A percentile compares a stretch with the other conserved stretches of the same genome.
These are phyloP conservation scores for Brachionus rubens DNA, from an alignment of 1,140 invertebrate genomes.

Conservation along the genomic window DNA sequence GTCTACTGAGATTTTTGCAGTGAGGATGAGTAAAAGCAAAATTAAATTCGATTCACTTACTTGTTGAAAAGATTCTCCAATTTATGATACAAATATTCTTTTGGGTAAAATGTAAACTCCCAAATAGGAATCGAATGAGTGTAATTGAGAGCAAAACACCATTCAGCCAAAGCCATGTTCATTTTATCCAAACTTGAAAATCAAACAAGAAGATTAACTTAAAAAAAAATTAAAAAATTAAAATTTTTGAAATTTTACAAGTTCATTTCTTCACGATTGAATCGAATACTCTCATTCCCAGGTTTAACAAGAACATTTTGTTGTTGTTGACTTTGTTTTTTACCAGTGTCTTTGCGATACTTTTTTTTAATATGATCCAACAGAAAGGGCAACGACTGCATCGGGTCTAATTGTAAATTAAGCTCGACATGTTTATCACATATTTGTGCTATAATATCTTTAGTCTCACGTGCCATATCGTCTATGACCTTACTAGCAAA, in stretches of 20 bases:
- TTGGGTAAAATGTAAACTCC: slow-evolving; percentile 96
- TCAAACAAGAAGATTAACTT: neutral
- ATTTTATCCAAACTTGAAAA: slow-evolving; percentile 71
- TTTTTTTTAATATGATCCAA: slow-evolving; percentile 42
- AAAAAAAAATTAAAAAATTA: neutral
- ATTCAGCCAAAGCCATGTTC: slow-evolving; percentile 94
- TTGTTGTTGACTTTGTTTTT: slow-evolving; percentile 13
- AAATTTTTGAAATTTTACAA: slow-evolving; percentile 63
- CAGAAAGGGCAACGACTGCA: slow-evolving; percentile 36
- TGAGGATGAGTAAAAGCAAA: too few relatives aligned
- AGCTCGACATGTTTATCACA: slow-evolving; percentile 32
- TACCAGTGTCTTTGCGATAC: slow-evolving; percentile 11
- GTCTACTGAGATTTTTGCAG: too few relatives aligned
- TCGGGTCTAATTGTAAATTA: slow-evolving; percentile 39
- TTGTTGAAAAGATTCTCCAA: slow-evolving; percentile 75
- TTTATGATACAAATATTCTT: slow-evolving; percentile 94
- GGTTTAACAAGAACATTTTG: slow-evolving; percentile 64
- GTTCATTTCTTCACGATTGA: slow-evolving; percentile 89
- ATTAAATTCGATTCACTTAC: slow-evolving; percentile 55
- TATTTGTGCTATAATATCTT: slow-evolving; percentile 43
- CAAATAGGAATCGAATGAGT: slow-evolving; percentile 93
- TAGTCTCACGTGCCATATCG: slow-evolving; percentile 35
- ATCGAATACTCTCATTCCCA: slow-evolving; percentile 86
- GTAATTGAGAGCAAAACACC: slow-evolving; percentile 95
- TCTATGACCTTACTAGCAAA: slow-evolving; percentile 38